These are phyloP conservation scores for Xanthia icteritia DNA, from an alignment of 2,888 invertebrate species.

Conservation along the genomic window DNA sequence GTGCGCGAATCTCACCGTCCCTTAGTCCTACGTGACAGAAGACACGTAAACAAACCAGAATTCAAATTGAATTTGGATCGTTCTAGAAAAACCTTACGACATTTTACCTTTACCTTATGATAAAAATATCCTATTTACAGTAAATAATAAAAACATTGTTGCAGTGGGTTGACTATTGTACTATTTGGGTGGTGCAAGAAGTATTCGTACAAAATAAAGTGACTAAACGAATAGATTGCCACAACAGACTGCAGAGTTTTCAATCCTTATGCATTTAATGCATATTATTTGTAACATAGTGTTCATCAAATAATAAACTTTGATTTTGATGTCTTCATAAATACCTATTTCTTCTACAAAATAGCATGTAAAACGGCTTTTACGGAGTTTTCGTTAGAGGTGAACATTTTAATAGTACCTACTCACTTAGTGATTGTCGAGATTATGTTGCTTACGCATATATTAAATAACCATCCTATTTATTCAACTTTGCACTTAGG, in stretches of 20 bases:
- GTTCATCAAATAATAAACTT: slow-evolving; percentile 3
- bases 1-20: background rate
- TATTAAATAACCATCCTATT: slow-evolving; percentile 50
- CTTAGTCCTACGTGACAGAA: background rate
- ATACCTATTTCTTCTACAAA: slow-evolving; percentile 17
- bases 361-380: slow-evolving; percentile 26
- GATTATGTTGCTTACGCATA: slow-evolving; percentile 61
- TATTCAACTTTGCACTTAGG: slow-evolving; percentile 45
- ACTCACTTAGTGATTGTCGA: slow-evolving; percentile 49
- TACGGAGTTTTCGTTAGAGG: slow-evolving; percentile 52
- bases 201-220: slow-evolving; percentile 7
- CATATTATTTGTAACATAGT: background rate
- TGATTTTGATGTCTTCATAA: background rate
- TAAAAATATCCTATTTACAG: background rate
- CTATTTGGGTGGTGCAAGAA: slow-evolving; percentile 18
- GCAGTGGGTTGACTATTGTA: slow-evolving; percentile 1
- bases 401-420: slow-evolving; percentile 51
- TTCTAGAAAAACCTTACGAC: background rate
- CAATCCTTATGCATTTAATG: background rate
- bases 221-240: slow-evolving; percentile 10
- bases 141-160: slow-evolving; percentile 16
- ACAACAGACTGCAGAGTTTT: background rate
- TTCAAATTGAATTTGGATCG: background rate
- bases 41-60: background rate
- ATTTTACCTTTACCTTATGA: background rate